Evolutionary conservation across 2,797 vertebrate genomes (phyloP).

Genomic region (Eulemur albifrons): DNA sequence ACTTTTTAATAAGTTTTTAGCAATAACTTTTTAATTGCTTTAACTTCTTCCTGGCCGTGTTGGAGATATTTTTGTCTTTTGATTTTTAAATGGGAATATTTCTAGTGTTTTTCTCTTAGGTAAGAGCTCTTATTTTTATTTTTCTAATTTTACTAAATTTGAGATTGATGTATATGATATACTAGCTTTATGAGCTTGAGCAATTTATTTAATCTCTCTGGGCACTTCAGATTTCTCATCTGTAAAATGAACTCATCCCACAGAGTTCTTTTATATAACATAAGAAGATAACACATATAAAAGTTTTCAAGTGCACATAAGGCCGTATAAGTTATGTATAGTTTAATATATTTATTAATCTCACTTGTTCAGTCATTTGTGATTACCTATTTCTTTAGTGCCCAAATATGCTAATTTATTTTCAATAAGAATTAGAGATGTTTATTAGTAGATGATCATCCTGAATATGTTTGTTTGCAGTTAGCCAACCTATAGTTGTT

Average conservation of each 20-base stretch:
- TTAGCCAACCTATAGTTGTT: neutral
- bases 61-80: neutral
- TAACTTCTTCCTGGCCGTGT: neutral
- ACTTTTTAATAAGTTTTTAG: slow-evolving; percentile 5
- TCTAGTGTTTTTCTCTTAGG: neutral
- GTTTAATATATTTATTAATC: slow-evolving; percentile 11
- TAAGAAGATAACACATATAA: neutral
- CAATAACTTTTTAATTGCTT: neutral
- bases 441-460: slow-evolving; percentile 2
- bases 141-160: neutral
- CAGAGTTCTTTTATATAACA: neutral
- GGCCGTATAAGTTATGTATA: neutral
- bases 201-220: neutral
- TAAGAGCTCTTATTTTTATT: slow-evolving; percentile 30
- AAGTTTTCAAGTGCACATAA: neutral
- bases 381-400: neutral
- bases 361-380: neutral
- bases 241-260: neutral
- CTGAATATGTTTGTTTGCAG: slow-evolving; percentile 4
- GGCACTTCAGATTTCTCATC: neutral
- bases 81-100: slow-evolving; percentile 7
- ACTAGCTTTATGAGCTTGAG: neutral
- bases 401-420: neutral
- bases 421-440: slow-evolving; percentile 13
- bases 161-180: neutral